Conservation (phyloP, 30 jellyfish, hydroid and myxozoan genomes). For the Cassiopea andromeda region DNA sequence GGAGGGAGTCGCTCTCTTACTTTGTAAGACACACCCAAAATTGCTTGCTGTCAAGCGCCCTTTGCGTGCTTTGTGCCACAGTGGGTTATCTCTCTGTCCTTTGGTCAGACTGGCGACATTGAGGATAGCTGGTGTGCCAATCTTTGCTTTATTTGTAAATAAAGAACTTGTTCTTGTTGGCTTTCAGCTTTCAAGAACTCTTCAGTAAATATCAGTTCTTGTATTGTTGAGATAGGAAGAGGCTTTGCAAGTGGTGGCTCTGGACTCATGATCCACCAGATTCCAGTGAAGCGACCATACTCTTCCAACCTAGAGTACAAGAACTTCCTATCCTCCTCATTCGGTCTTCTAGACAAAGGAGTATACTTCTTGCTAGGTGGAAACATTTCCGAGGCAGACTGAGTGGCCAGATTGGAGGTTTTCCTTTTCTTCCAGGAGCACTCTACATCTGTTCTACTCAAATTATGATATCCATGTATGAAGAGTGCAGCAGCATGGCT, state of each 20-base stretch:
- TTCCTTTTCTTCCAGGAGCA: no score
- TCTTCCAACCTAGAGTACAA: neutral
- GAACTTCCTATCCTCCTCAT: conserved; percentile 7
- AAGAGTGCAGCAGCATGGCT: no score
- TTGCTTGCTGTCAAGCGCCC: conserved; percentile 1
- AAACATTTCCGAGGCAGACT: no score
- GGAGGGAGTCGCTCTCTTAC: no score
- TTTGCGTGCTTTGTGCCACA: conserved; percentile 19
- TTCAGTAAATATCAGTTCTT: neutral
- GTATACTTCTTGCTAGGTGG: no score
- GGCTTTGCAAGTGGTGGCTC: conserved; percentile 12
- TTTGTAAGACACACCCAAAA: neutral
- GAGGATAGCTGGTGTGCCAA: neutral
- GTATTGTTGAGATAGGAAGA: neutral
- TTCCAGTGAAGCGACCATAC: conserved; percentile 22
- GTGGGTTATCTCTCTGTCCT: conserved; percentile 52
- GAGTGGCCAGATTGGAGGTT: no score
- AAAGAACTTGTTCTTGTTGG: neutral
- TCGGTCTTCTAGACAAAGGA: neutral
- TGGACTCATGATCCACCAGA: conserved; percentile 29
- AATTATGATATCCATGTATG: no score
- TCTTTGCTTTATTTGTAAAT: neutral
- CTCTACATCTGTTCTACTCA: no score
- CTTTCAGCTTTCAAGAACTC: neutral
- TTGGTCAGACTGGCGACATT: neutral